These are phyloP conservation scores for Nasonia longicornis DNA, from an alignment of 1,140 invertebrate species.

Conservation along the genomic window DNA sequence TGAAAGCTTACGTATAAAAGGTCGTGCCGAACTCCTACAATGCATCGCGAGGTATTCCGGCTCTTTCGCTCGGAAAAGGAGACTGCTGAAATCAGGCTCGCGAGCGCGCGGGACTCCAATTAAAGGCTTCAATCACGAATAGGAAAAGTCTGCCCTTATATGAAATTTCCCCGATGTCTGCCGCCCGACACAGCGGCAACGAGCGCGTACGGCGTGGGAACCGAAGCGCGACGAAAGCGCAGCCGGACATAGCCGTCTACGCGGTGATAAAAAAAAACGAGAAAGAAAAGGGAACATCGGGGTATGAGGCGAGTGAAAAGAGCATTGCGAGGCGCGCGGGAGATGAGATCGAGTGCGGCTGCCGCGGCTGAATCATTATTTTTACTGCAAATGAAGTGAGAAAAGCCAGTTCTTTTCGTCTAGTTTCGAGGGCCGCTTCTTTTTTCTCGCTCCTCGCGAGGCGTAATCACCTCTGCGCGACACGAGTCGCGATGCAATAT, in stretches of 20 bases:
- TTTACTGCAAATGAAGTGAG: conserved; percentile 31
- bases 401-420: neutral
- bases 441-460: conserved; percentile 5
- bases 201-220: neutral
- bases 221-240: conserved; percentile 8
- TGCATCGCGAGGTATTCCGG: neutral
- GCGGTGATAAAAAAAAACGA: neutral
- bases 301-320: neutral
- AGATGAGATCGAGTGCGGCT: neutral
- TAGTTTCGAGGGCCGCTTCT: neutral
- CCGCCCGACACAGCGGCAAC: neutral
- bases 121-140: conserved; percentile 4
- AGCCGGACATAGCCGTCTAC: neutral
- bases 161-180: conserved; percentile 17
- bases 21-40: neutral
- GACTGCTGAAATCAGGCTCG: neutral
- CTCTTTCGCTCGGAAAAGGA: neutral
- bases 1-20: neutral
- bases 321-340: neutral
- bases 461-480: neutral
- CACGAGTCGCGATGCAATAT: conserved; percentile 16
- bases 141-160: conserved; percentile 21
- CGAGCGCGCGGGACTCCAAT: neutral
- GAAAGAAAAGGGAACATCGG: neutral
- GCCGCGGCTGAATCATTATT: conserved; percentile 15